phyloP scores from a whole-genome alignment of 2,113 vertebrate species.

The Sminthopsis crassicaudata region DNA sequence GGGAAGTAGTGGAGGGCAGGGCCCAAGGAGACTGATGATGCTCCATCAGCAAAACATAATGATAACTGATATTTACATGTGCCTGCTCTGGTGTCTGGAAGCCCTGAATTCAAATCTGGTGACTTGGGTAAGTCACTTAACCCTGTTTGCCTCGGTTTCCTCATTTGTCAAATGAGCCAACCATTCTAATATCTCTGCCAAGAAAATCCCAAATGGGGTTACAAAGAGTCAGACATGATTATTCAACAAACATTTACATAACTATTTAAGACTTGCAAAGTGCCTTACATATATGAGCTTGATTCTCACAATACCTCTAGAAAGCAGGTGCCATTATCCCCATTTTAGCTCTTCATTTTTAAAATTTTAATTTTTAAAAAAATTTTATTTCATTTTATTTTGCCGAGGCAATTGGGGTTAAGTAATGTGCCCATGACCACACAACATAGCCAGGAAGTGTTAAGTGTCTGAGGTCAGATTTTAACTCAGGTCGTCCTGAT shows the following conservation, averaged over 20 bases:
- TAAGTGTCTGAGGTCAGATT: too few relatives aligned
- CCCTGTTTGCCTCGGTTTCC: background rate
- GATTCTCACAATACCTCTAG: background rate
- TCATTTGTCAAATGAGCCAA: background rate
- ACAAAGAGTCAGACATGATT: background rate
- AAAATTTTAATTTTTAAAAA: too few relatives aligned
- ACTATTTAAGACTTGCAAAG: background rate
- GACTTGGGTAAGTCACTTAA: background rate
- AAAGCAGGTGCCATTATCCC: background rate
- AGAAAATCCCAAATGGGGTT: background rate
- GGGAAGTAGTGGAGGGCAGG: background rate
- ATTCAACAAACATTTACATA: background rate
- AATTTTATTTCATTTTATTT: too few relatives aligned
- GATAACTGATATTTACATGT: background rate
- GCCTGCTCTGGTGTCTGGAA: background rate
- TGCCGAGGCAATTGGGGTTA: too few relatives aligned
- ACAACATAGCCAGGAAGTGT: too few relatives aligned
- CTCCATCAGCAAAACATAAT: background rate
- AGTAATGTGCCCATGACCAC: too few relatives aligned
- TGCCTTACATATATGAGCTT: background rate
- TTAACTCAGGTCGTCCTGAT: too few relatives aligned
- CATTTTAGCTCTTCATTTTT: background rate
- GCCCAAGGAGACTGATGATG: background rate
- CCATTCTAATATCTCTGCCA: background rate
- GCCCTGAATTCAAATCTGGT: background rate